phyloP scores from a whole-genome alignment of 2,797 vertebrate species.

The Hybognathus amarus region DNA sequence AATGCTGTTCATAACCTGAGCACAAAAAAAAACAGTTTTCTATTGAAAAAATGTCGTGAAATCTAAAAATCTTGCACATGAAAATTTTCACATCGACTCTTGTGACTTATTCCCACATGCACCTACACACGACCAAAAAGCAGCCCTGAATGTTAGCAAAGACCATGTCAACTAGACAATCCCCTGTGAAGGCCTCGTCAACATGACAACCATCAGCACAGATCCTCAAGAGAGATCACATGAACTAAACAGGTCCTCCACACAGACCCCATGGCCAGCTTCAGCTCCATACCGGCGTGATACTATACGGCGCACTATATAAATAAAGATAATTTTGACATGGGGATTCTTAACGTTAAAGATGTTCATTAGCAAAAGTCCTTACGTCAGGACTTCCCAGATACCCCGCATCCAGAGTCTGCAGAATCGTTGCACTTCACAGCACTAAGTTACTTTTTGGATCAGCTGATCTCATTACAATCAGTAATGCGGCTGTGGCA shows the following conservation, averaged over 20 bases:
- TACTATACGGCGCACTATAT: no score
- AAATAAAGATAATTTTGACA: not conserved
- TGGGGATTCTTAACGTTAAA: not conserved
- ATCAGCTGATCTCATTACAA: conserved; percentile 29
- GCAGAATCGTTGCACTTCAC: conserved; percentile 20
- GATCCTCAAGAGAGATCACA: no score
- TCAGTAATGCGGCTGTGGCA: conserved; percentile 34
- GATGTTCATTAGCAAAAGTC: conserved; percentile 23
- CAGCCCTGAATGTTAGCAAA: no score
- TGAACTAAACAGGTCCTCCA: no score
- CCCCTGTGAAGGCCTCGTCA: not conserved
- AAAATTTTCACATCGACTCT: not conserved
- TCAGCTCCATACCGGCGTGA: not conserved
- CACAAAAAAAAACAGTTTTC: not conserved
- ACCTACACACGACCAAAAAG: no score
- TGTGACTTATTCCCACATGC: not conserved
- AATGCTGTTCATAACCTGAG: not conserved
- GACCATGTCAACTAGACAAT: no score
- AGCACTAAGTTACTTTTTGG: not conserved
- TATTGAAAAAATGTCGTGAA: not conserved
- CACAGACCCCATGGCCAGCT: no score
- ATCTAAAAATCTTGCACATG: not conserved
- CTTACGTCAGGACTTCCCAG: conserved; percentile 16
- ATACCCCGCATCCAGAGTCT: not conserved
- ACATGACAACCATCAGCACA: no score